Evolutionary conservation across 2,888 invertebrate genomes (phyloP), one percentile per base, ranked within the genome.

Genomic region (Microctonus brassicae): DNA sequence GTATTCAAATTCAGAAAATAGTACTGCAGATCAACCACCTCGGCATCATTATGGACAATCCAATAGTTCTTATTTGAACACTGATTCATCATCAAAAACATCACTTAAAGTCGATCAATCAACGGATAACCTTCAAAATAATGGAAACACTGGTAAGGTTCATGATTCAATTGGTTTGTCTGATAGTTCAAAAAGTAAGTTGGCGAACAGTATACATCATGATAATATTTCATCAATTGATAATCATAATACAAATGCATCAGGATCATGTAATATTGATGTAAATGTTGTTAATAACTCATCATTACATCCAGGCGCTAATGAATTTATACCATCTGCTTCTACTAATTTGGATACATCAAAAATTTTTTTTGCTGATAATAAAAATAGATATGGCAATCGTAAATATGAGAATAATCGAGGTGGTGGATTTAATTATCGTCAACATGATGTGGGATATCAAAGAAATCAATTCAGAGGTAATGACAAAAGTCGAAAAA

Each of bases 281-380:
- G 20, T 64, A 1, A 36, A 29, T 11, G 17, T 72, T 67, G 71
- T 76, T 0, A 75, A 78, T 39, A 75, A 80, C 76, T 91, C 91
- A 42, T 91, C 89, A 78, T 86, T 91, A 53, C 90, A 91, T 69
- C 87, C 90, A 13, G 90, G 89, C 57, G 91, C 91, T 22, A 89
- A 87, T 73, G 91, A 91, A 84, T 91, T 91, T 88, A 88, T 90
- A 76, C 91, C 91, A 70, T 90, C 89, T 83, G 79, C 81, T 77
- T 80, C 60, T 5, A 70, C 47, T 34, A 7, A 67, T 3, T 58
- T 26, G 10, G 62, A 36, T 17, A 24, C 70, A 6, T 76, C 76
- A n/a, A 77, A 74, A 53, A 70, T 71, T 17, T 76, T 75, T 61
- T 76, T 76, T 57, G 70, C 73, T 33, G 76, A 75, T 36, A 75